A percentile compares a stretch with the other conserved stretches of the same genome.
Evolutionary conservation across 2,888 invertebrate genomes (phyloP).

Genomic region (Petrolisthes manimaculis): DNA sequence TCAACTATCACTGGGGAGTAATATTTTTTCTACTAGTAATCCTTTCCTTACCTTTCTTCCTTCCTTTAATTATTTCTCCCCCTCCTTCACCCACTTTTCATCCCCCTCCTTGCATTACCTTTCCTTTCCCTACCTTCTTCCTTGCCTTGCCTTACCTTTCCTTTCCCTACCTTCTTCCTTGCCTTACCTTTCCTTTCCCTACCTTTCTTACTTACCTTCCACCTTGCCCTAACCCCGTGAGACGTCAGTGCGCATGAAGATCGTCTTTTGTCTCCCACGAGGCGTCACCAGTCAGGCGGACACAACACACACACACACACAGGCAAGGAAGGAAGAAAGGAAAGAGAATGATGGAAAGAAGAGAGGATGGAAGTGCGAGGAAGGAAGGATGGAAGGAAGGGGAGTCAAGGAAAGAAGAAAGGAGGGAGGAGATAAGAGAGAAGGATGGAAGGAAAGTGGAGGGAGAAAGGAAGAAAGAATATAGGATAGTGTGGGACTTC

Average conservation of each 20-base stretch:
- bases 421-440: neutral
- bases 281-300: neutral
- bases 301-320: no score
- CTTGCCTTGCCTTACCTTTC: neutral
- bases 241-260: neutral
- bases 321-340: neutral
- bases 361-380: neutral
- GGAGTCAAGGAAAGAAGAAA: neutral
- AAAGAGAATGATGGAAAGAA: neutral
- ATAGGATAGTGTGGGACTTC: neutral
- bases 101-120: neutral
- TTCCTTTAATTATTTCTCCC: neutral
- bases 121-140: neutral
- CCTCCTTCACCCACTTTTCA: neutral
- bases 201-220: neutral
- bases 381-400: neutral
- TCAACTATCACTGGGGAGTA: no score
- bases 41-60: neutral
- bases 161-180: neutral
- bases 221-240: neutral
- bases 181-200: neutral
- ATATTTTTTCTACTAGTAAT: no score
- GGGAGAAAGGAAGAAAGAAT: neutral
- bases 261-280: neutral
- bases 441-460: neutral